A percentile compares a stretch with the other conserved stretches of the same genome.
phyloP scores from a whole-genome alignment of 2,888 invertebrate species.

The Ormyrus labotus region DNA sequence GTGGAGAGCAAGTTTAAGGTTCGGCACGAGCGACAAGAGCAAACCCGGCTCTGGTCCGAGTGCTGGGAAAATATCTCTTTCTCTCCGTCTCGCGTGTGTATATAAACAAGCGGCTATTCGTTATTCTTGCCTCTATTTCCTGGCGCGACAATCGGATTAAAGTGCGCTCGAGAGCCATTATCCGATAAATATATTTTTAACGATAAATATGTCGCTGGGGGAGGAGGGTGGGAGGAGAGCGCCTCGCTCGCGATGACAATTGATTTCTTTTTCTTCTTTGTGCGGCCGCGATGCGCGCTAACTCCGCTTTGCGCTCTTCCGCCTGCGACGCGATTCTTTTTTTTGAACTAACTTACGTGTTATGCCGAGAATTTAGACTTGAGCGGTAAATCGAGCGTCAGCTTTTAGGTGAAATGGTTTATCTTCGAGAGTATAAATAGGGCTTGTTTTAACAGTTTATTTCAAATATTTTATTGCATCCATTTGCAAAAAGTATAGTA shows the following conservation, averaged over 20 bases:
- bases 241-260: conserved; percentile 35
- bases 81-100: neutral
- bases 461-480: too few species aligned
- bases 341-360: too few species aligned
- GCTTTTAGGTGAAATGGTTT: too few species aligned
- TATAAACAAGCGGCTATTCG: conserved; percentile 27
- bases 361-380: too few species aligned
- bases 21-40: neutral
- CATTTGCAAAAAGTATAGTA: too few species aligned
- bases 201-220: conserved; percentile 35
- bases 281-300: too few species aligned
- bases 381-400: too few species aligned
- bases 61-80: conserved; percentile 45
- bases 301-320: too few species aligned
- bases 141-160: conserved; percentile 43
- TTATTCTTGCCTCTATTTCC: conserved; percentile 4
- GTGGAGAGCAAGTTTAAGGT: conserved; percentile 9
- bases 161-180: conserved; percentile 47
- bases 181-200: conserved; percentile 50
- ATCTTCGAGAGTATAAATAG: too few species aligned
- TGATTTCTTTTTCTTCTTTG: conserved; percentile 10
- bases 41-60: conserved; percentile 11
- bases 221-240: conserved; percentile 6
- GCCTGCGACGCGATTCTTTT: too few species aligned
- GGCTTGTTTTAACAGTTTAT: too few species aligned